Conservation (phyloP, 2,888 invertebrate genomes). For the Venusia cambrica region DNA sequence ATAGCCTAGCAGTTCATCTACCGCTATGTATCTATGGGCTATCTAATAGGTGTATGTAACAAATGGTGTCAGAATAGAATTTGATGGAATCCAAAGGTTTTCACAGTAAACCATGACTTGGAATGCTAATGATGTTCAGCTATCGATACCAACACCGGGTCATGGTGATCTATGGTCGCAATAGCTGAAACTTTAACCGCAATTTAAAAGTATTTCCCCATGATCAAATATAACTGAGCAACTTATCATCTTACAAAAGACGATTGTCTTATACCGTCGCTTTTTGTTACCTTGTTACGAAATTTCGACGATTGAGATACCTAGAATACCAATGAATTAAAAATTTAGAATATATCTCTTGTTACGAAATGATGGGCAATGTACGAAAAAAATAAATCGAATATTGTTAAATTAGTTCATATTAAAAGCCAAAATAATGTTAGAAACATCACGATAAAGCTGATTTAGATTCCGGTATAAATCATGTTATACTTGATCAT, state of each 20-base stretch:
- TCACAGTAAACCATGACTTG: conserved; percentile 42
- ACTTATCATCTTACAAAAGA: conserved; percentile 2
- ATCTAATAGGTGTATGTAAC: conserved; percentile 26
- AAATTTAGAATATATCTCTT: too few relatives aligned
- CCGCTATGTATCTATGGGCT: conserved; percentile 26
- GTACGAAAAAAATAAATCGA: too few relatives aligned
- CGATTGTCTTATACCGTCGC: too few relatives aligned
- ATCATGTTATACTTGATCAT: conserved; percentile 44
- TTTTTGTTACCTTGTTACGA: too few relatives aligned
- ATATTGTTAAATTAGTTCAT: conserved; percentile 7
- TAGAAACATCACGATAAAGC: conserved; percentile 25
- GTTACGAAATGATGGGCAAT: too few relatives aligned
- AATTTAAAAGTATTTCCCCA: conserved; percentile 32
- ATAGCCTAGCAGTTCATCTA: conserved; percentile 18
- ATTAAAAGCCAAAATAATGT: conserved; percentile 26
- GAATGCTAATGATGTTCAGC: conserved; percentile 47
- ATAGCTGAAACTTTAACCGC: conserved; percentile 24
- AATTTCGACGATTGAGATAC: too few relatives aligned
- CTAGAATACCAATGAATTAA: too few relatives aligned
- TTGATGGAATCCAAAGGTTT: conserved; percentile 38
- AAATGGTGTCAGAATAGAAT: conserved; percentile 33
- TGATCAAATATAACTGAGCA: conserved; percentile 36
- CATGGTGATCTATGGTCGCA: conserved; percentile 25
- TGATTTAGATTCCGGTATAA: conserved; percentile 24
- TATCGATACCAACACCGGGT: conserved; percentile 36